Percentiles rank a stretch among this genome's conserved stretches.
phyloP scores from a whole-genome alignment of 2,888 invertebrate genomes.

The Rhopalosiphum nymphaeae region DNA sequence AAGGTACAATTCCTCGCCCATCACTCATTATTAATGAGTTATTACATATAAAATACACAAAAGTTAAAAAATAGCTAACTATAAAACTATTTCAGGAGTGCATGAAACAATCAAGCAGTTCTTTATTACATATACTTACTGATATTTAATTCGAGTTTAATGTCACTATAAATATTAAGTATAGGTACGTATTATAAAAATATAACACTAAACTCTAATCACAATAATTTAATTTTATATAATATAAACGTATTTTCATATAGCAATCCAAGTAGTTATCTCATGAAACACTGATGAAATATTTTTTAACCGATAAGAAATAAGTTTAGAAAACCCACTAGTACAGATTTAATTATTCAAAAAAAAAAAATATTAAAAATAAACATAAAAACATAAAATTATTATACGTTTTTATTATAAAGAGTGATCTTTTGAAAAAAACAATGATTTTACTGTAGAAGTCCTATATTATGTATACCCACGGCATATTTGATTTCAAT shows the following conservation, averaged over 20 bases:
- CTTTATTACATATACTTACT: neutral
- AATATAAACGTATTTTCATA: neutral
- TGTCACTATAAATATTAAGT: neutral
- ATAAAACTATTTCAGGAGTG: neutral
- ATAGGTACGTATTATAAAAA: neutral
- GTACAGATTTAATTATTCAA: neutral
- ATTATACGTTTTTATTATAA: neutral
- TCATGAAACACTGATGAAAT: neutral
- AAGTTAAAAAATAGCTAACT: neutral
- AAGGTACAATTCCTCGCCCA: neutral
- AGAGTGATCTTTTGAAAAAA: neutral
- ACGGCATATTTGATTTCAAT: neutral
- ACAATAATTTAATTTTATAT: neutral
- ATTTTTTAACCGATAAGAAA: neutral
- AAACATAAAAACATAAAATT: neutral
- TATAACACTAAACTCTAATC: neutral
- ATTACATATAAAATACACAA: neutral
- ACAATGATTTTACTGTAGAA: neutral
- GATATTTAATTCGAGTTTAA: neutral
- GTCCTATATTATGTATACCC: neutral
- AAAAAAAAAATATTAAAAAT: neutral
- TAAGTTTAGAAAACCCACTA: neutral
- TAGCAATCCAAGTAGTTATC: neutral
- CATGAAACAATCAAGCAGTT: neutral
- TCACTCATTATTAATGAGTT: neutral